Percentiles rank a stretch among this genome's conserved stretches.
Evolutionary conservation across 2,113 vertebrate species (phyloP).

Genomic region (Gasterosteus aculeatus): DNA sequence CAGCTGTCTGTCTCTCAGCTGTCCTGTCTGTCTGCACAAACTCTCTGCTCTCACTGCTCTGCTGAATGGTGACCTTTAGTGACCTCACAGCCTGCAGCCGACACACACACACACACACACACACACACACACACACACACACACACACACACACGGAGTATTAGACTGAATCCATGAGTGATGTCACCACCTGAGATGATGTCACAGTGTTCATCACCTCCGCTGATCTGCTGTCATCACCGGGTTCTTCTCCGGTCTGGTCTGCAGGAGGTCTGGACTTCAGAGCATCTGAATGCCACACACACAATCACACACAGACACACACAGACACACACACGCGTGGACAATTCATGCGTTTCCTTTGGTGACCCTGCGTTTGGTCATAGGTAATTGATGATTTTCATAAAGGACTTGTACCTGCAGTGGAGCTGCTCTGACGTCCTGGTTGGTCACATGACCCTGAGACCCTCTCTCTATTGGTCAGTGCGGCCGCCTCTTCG

Average conservation of each 20-base stretch:
- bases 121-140: conserved; percentile 20
- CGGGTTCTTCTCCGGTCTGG: conserved; percentile 60
- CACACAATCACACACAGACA: neutral
- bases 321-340: neutral
- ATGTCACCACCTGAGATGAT: neutral
- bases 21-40: conserved; percentile 82
- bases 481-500: neutral
- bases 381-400: no score
- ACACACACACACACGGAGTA: conserved; percentile 6
- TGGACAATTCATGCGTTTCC: neutral
- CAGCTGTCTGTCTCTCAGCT: conserved; percentile 73
- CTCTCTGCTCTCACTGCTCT: conserved; percentile 89
- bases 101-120: conserved; percentile 27
- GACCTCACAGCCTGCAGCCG: conserved; percentile 86
- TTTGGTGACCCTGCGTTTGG: no score
- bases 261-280: neutral
- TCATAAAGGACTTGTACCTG: conserved; percentile 20
- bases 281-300: neutral
- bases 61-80: conserved; percentile 96
- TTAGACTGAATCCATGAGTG: neutral
- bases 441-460: conserved; percentile 48
- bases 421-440: neutral
- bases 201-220: conserved; percentile 58
- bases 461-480: neutral
- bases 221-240: conserved; percentile 69